Conservation (phyloP, 1,140 invertebrate genomes). For the Brachionus calyciflorus region DNA sequence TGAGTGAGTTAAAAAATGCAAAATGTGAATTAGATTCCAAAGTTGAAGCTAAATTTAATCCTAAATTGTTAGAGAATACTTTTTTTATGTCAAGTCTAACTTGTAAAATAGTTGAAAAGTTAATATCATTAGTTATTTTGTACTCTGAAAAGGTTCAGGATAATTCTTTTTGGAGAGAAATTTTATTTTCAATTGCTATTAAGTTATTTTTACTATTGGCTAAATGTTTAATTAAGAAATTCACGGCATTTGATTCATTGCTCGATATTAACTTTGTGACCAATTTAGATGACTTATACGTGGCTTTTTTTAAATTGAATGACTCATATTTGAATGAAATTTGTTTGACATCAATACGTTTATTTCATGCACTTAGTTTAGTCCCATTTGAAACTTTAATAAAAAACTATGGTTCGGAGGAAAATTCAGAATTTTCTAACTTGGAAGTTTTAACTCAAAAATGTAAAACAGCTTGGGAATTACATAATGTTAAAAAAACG, state of each 20-base stretch:
- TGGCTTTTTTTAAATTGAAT: background rate
- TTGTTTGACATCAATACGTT: background rate
- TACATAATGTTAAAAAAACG: constrained; percentile 17
- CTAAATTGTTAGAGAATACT: background rate
- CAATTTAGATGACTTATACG: background rate
- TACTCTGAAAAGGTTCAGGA: background rate
- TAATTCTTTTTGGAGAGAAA: background rate
- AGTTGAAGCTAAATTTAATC: background rate
- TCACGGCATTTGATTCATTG: background rate
- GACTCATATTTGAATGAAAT: background rate
- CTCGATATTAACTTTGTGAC: background rate
- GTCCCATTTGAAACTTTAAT: background rate
- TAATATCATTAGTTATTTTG: background rate
- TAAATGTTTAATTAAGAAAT: constrained; percentile 6
- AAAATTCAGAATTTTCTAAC: background rate
- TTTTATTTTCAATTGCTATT: background rate
- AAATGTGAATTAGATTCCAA: background rate
- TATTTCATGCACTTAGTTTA: background rate
- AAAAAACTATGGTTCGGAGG: background rate
- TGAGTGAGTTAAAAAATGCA: background rate
- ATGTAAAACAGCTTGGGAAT: constrained; percentile 29
- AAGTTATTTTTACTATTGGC: background rate
- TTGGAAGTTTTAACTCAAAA: constrained; percentile 41
- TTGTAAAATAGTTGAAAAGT: background rate
- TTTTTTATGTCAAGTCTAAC: constrained; percentile 9